Evolutionary conservation across 2,888 invertebrate genomes (phyloP), one percentile per base, ranked within the genome.

Genomic region (Tipula vernalis): DNA sequence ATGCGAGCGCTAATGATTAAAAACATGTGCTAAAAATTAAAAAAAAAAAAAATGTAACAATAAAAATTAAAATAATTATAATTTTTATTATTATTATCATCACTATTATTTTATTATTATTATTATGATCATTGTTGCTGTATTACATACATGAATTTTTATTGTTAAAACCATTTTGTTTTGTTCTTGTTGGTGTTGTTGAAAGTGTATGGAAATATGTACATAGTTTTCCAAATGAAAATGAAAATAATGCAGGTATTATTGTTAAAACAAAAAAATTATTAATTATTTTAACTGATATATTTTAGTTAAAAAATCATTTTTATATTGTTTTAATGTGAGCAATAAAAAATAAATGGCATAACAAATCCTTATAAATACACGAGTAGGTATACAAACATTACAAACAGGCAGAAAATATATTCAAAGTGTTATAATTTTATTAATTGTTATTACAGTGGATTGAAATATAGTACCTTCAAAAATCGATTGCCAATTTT

Each of bases 191-290:
- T 71, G 71, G 71, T 71, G 71, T 71, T 71, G 28, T 28, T 71
- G 28, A 71, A 71, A 71, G 28, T 18, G 71, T 28, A 71, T 28
- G 71, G 28, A 18, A 71, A 51, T n/a, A n/a, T 51, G 51, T 51
- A 51, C 4, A n/a, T 5, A 57, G 15, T 71, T n/a, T 28, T 71
- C 28, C 71, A 8, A 28, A 71, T 71, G 71, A 71, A 71, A 71
- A 71, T 71, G 71, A 71, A 71, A 71, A 71, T 71, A 71, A 71
- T 71, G 71, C 71, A 71, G 71, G 71, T 71, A 71, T 71, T 71
- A 71, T 71, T 28, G 28, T 71, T 71, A 28, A 28, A 18, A n/a
- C n/a, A n/a, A n/a, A 71, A 57, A 57, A 57, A 57, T 15, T 15
- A 57, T 57, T 57, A 57, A 57, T 57, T 57, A 57, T 57, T 57